Percentiles rank a stretch among this genome's conserved stretches.
These are phyloP conservation scores for Sanderia malayensis DNA, from an alignment of 30 jellyfish, hydroid and myxozoan genomes.

Conservation along the genomic window DNA sequence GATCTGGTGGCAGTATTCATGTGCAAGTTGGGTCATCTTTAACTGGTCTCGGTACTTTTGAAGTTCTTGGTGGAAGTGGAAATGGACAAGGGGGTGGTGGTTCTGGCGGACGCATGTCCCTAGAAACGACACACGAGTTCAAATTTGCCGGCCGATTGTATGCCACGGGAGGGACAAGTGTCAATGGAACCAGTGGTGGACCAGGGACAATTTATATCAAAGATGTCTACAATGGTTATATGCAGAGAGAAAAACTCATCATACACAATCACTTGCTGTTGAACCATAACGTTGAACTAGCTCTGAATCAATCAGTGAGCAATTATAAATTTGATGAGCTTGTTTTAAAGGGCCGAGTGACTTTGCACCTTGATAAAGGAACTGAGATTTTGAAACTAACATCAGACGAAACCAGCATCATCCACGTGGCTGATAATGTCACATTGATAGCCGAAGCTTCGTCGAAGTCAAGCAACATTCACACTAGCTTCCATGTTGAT, in stretches of 20 bases:
- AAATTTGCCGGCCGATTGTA: constrained; percentile 33
- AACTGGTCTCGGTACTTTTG: constrained; percentile 45
- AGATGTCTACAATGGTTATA: constrained; percentile 9
- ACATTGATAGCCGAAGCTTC: constrained; percentile 26
- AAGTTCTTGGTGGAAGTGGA: constrained; percentile 41
- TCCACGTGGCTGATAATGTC: constrained; percentile 52
- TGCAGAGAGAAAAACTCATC: constrained; percentile 25
- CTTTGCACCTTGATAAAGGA: constrained; percentile 29
- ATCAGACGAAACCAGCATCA: constrained; percentile 39
- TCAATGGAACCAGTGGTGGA: constrained; percentile 24
- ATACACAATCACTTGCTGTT: constrained; percentile 16
- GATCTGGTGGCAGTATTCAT: constrained; percentile 59
- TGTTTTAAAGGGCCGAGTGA: constrained; percentile 34
- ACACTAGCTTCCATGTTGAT: constrained; percentile 60
- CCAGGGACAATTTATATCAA: constrained; percentile 59
- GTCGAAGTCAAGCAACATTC: constrained; percentile 23
- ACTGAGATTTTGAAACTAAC: constrained; percentile 20
- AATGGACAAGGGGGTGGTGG: constrained; percentile 62
- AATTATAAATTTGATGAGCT: constrained; percentile 22
- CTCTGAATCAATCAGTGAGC: constrained; percentile 35
- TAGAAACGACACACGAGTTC: constrained; percentile 9
- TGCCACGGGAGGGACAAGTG: constrained; percentile 48
- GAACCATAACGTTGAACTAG: constrained; percentile 1
- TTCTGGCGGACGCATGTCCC: constrained; percentile 49
- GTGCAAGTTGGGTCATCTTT: constrained; percentile 2